Percentiles rank a stretch among this genome's conserved stretches.
These are phyloP conservation scores for Caenorhabditis virilis DNA, from an alignment of 2,888 invertebrate species.

Conservation along the genomic window DNA sequence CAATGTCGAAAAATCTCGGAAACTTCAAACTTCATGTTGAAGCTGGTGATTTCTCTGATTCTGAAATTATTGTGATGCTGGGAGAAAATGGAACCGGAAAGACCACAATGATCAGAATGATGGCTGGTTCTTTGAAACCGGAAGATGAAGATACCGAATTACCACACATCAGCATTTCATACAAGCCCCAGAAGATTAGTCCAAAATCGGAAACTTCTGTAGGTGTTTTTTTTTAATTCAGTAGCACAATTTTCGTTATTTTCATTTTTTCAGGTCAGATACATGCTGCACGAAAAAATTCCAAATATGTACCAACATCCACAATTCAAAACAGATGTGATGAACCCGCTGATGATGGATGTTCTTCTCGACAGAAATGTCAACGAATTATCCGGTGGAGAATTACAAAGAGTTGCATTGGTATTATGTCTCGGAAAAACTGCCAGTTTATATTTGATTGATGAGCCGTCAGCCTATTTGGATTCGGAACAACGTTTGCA, in stretches of 20 bases:
- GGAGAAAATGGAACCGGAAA: slow-evolving; percentile 98
- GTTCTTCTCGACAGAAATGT: slow-evolving; percentile 54
- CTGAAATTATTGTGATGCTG: slow-evolving; percentile 94
- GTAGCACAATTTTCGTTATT: too few species aligned
- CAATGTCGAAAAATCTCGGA: slow-evolving; percentile 79
- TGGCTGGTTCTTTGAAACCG: slow-evolving; percentile 91
- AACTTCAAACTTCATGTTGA: slow-evolving; percentile 81
- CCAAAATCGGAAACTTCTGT: slow-evolving; percentile 89
- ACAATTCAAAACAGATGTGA: slow-evolving; percentile 94
- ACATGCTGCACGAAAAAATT: slow-evolving; percentile 92
- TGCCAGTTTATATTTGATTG: slow-evolving; percentile 96
- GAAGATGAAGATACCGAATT: slow-evolving; percentile 75
- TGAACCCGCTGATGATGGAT: slow-evolving; percentile 76
- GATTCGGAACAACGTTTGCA: slow-evolving; percentile 99
- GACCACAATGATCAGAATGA: slow-evolving; percentile 96
- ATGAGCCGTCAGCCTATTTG: slow-evolving; percentile 97
- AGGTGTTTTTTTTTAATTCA: too few species aligned
- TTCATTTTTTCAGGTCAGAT: too few species aligned
- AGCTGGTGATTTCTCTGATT: slow-evolving; percentile 94
- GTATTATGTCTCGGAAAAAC: slow-evolving; percentile 96
- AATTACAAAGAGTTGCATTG: slow-evolving; percentile 94
- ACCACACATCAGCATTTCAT: slow-evolving; percentile 93
- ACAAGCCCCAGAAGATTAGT: slow-evolving; percentile 99
- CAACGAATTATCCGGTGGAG: slow-evolving; percentile 98
- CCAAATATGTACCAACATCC: slow-evolving; percentile 96